Evolutionary conservation across 1,140 invertebrate genomes (phyloP).

Genomic region (Apis mellifera): DNA sequence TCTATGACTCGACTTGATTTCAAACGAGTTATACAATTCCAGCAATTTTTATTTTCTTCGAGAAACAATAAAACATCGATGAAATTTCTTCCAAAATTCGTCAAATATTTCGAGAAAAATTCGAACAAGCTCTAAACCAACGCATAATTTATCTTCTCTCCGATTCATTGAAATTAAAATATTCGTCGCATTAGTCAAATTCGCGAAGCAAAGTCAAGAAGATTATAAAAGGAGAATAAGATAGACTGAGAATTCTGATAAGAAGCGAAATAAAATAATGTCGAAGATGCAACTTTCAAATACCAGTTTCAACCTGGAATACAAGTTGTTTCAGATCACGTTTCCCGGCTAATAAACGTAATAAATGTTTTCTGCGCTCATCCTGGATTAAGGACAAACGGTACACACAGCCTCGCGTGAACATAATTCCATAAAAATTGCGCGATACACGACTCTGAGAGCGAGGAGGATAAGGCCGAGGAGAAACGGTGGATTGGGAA

Average conservation of each 20-base stretch:
- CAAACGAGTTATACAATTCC: too few species aligned
- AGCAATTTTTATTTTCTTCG: too few species aligned
- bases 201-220: not conserved
- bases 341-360: constrained; percentile 13
- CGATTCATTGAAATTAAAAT: too few species aligned
- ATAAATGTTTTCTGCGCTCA: constrained; percentile 28
- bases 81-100: too few species aligned
- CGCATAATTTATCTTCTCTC: too few species aligned
- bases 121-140: too few species aligned
- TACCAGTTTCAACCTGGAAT: constrained; percentile 14
- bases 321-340: constrained; percentile 6
- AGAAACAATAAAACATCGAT: too few species aligned
- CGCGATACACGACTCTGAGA: constrained; percentile 58
- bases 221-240: not conserved
- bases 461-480: constrained; percentile 58
- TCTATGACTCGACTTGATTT: too few species aligned
- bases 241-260: not conserved
- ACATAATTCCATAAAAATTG: constrained; percentile 53
- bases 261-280: not conserved
- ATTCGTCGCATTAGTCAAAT: not conserved
- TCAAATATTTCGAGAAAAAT: too few species aligned
- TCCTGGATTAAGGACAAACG: constrained; percentile 53
- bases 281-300: not conserved
- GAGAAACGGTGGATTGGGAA: constrained; percentile 28
- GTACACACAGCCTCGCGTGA: constrained; percentile 57